Evolutionary conservation across 2,113 vertebrate genomes (phyloP), one percentile per base, ranked within the genome.

Genomic region (Tylochromis polylepis): DNA sequence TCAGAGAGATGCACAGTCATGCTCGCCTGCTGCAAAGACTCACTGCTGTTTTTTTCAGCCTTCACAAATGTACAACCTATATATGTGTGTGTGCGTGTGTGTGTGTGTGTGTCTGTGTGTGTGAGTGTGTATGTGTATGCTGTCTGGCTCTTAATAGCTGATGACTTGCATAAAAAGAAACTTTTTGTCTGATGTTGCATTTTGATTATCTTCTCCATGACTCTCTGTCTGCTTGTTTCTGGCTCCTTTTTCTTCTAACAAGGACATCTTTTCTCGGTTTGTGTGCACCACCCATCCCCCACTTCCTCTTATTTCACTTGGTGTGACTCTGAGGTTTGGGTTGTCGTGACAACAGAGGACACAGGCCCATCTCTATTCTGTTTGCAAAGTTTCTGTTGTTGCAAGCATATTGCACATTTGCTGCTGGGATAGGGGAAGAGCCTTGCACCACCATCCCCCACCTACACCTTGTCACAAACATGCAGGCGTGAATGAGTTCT

Each of bases 251-350:
- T 70, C 58, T 60, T 79, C 70, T 89, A 53, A 84, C 80, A 59
- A 77, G 84, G 22, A 82, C 82, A 87, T 87, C 59, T 88, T 91
- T 87, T 93, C 82, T 88, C 70, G 16, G 67, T 93, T 90, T 88
- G 91, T 87, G 84, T n/a, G 4, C n/a, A 22, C 67, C 58, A 12
- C 91, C 93, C 93, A 86, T 90, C 94, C 93, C 92, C 93, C 95
- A 95, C 96, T 96, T 96, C 95, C 96, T 96, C 92, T 93, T 94
- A 84, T 89, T 90, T 85, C 59, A 75, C 85, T 94, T 86, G 82
- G 88, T 93, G 92, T 94, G 94, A 93, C 92, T 94, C 92, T 96
- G 95, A 96, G 95, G 95, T 96, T 95, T 94, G 67, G 60, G 95
- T 96, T 95, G 94, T 92, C 93, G 85, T 95, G 95, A 94, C 94